phyloP scores from a whole-genome alignment of 2,888 invertebrate genomes.

The Dorcus parallelipipedus region DNA sequence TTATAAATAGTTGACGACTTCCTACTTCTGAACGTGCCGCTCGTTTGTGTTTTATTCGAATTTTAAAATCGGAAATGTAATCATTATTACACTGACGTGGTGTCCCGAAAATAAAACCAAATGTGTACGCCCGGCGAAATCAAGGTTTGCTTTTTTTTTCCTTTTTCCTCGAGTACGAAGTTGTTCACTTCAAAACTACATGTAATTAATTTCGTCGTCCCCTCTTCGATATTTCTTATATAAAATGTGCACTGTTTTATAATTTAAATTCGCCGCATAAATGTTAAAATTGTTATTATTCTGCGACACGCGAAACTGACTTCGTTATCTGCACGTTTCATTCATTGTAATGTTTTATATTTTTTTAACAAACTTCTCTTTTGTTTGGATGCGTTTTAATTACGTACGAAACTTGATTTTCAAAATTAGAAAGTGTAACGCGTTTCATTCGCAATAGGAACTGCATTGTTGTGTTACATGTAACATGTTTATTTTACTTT shows the following conservation, averaged over 20 bases:
- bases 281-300: constrained; percentile 2
- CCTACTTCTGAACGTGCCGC: not conserved
- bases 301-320: not conserved
- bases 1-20: not conserved
- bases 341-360: too few species aligned
- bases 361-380: too few species aligned
- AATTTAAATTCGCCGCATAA: not conserved
- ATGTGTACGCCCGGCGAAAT: constrained; percentile 53
- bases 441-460: too few species aligned
- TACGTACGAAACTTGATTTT: too few species aligned
- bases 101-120: constrained; percentile 10
- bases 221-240: not conserved
- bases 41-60: not conserved
- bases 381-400: too few species aligned
- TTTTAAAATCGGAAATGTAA: not conserved
- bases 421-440: too few species aligned
- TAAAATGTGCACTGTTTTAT: not conserved
- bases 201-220: too few species aligned
- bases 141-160: constrained; percentile 41
- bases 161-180: too few species aligned
- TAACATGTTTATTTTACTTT: too few species aligned
- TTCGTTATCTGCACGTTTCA: constrained; percentile 1
- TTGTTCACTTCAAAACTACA: too few species aligned
- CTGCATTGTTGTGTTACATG: too few species aligned
- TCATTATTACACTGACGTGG: not conserved